Evolutionary conservation across 2,888 invertebrate species (phyloP).

Genomic region (Drosophila kuntzei): DNA sequence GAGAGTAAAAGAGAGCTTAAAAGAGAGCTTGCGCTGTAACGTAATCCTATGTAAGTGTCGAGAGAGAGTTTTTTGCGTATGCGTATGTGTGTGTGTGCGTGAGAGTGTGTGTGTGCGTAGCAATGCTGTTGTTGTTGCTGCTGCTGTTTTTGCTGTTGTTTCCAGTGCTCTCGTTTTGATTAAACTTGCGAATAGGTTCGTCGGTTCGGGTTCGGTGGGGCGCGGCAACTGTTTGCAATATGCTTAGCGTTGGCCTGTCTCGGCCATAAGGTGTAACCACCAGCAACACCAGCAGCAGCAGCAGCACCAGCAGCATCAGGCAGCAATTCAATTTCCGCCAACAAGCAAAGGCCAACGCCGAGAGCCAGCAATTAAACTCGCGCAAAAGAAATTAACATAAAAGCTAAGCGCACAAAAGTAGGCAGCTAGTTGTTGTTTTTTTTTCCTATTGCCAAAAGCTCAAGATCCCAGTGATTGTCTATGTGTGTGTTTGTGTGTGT

Average conservation of each 20-base stretch:
- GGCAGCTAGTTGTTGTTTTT: constrained; percentile 55
- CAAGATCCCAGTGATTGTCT: constrained; percentile 36
- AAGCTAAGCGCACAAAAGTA: constrained; percentile 66
- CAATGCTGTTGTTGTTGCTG: constrained; percentile 14
- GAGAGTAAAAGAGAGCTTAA: constrained; percentile 14
- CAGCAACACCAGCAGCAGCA: constrained; percentile 30
- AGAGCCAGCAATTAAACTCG: constrained; percentile 70
- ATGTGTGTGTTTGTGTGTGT: constrained; percentile 14
- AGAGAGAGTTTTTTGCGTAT: constrained; percentile 3
- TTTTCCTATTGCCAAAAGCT: constrained; percentile 32
- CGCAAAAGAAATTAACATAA: constrained; percentile 73
- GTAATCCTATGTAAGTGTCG: constrained; percentile 45
- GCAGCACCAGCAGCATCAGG: constrained; percentile 24
- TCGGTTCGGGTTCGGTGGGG: constrained; percentile 56
- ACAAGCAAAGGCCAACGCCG: constrained; percentile 57
- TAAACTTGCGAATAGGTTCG: constrained; percentile 73
- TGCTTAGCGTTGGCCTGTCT: constrained; percentile 57
- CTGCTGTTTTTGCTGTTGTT: constrained; percentile 29
- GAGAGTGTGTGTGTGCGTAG: constrained; percentile 14
- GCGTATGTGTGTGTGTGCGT: background rate
- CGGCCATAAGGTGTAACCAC: constrained; percentile 66
- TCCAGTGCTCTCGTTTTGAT: constrained; percentile 82
- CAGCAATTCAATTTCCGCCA: constrained; percentile 76
- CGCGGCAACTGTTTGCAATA: constrained; percentile 69
- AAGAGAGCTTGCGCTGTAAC: constrained; percentile 48